Conservation (phyloP, 30 jellyfish, hydroid and myxozoan genomes). For the Aurelia coerulea region DNA sequence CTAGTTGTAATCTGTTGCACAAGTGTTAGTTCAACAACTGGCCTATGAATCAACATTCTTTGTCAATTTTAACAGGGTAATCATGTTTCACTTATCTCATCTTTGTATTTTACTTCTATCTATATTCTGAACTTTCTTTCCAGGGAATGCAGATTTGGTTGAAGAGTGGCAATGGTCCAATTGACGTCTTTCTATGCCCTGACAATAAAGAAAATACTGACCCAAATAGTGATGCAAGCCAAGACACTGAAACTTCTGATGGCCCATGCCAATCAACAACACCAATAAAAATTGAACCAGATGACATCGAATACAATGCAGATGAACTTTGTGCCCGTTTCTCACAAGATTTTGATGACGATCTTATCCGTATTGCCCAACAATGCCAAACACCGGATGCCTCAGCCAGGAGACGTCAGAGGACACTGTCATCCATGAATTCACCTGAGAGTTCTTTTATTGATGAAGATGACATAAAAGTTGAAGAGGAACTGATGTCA, state of each 20-base stretch:
- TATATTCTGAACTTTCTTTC: no score
- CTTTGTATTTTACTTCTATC: no score
- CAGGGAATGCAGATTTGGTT: constrained; percentile 96
- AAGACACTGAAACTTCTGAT: constrained; percentile 56
- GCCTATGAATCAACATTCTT: no score
- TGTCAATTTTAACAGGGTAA: no score
- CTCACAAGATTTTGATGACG: constrained; percentile 70
- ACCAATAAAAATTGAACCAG: constrained; percentile 70
- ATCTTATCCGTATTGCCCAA: constrained; percentile 20
- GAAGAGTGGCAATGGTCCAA: constrained; percentile 94
- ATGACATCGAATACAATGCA: constrained; percentile 34
- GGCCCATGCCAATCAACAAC: constrained; percentile 60
- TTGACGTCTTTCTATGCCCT: constrained; percentile 95
- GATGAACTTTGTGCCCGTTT: constrained; percentile 41
- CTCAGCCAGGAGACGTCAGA: constrained; percentile 38
- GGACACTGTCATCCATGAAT: constrained; percentile 86
- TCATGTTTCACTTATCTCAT: no score
- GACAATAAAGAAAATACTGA: constrained; percentile 90
- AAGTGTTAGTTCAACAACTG: no score
- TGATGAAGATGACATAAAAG: constrained; percentile 39
- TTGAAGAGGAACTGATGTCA: constrained; percentile 65
- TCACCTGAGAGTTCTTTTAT: constrained; percentile 59
- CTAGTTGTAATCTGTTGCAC: no score
- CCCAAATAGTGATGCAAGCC: constrained; percentile 48
- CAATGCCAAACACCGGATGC: constrained; percentile 22